phyloP scores from a whole-genome alignment of 2,113 vertebrate genomes.

The Hemibagrus wyckioides region DNA sequence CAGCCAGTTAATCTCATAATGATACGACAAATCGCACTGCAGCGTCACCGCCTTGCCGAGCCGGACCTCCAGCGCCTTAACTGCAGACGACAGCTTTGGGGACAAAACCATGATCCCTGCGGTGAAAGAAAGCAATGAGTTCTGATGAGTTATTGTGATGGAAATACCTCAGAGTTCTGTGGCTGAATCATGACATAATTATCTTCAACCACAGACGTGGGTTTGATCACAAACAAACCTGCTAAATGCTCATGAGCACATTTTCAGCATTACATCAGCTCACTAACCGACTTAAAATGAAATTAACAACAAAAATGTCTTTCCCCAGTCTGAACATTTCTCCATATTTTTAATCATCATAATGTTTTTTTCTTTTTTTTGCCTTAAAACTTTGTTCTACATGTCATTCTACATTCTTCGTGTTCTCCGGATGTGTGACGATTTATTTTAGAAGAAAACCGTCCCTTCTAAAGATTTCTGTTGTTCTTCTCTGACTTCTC shows the following conservation, averaged over 20 bases:
- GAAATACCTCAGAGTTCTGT: background rate
- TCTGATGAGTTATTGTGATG: background rate
- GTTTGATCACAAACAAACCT: background rate
- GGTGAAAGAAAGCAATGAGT: background rate
- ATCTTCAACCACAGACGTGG: background rate
- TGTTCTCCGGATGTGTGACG: too few relatives aligned
- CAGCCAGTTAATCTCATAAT: constrained; percentile 45
- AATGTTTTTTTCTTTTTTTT: background rate
- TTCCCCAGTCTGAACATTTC: background rate
- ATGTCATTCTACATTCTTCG: too few relatives aligned
- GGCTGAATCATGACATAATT: background rate
- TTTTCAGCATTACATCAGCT: background rate
- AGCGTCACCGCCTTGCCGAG: constrained; percentile 12
- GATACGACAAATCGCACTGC: constrained; percentile 31
- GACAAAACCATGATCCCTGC: constrained; percentile 8
- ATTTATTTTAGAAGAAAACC: too few relatives aligned
- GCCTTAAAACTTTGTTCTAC: background rate
- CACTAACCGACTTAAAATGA: background rate
- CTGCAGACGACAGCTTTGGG: background rate
- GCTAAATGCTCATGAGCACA: background rate
- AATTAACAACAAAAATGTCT: background rate
- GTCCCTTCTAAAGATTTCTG: too few relatives aligned
- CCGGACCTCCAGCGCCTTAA: constrained; percentile 11
- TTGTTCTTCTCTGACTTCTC: too few relatives aligned
- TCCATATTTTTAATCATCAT: background rate